Percentiles rank a stretch among this genome's conserved stretches.
Conservation (phyloP, 2,113 vertebrate genomes). For the Sporophila hypoxantha region DNA sequence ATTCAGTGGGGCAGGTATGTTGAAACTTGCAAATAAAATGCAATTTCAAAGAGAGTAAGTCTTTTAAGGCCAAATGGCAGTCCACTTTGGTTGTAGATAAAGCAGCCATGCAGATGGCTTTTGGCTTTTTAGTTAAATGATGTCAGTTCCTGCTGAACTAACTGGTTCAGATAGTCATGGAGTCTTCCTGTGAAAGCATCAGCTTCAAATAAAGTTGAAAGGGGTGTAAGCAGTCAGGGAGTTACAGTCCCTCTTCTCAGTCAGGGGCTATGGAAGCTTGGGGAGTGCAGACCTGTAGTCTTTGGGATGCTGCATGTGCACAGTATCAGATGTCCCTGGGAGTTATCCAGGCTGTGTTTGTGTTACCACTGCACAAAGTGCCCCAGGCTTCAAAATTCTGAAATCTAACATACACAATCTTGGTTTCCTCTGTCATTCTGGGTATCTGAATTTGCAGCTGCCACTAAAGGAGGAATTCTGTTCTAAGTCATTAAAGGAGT, state of each 20-base stretch:
- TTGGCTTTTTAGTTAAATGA: not conserved
- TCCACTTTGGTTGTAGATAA: fast-evolving
- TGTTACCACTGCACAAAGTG: not conserved
- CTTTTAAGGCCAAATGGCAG: not conserved
- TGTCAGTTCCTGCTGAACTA: not conserved
- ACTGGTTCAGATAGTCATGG: not conserved
- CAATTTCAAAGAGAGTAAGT: not conserved
- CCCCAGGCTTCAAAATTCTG: not conserved
- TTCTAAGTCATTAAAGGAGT: not conserved
- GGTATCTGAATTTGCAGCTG: not conserved
- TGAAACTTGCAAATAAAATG: not conserved
- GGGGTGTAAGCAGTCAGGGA: not conserved
- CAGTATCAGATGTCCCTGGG: not conserved
- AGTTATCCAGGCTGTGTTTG: not conserved
- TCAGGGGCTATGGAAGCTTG: not conserved
- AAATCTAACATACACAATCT: not conserved
- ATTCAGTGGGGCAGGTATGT: not conserved
- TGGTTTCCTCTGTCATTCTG: not conserved
- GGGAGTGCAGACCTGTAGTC: not conserved
- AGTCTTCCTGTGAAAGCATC: not conserved
- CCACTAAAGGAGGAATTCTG: not conserved
- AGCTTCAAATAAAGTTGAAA: not conserved
- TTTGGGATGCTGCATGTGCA: not conserved
- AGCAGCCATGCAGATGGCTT: not conserved
- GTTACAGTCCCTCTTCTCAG: not conserved